A percentile compares a stretch with the other conserved stretches of the same genome.
Evolutionary conservation across 2,797 vertebrate species (phyloP).

Genomic region (Propithecus perrieri): DNA sequence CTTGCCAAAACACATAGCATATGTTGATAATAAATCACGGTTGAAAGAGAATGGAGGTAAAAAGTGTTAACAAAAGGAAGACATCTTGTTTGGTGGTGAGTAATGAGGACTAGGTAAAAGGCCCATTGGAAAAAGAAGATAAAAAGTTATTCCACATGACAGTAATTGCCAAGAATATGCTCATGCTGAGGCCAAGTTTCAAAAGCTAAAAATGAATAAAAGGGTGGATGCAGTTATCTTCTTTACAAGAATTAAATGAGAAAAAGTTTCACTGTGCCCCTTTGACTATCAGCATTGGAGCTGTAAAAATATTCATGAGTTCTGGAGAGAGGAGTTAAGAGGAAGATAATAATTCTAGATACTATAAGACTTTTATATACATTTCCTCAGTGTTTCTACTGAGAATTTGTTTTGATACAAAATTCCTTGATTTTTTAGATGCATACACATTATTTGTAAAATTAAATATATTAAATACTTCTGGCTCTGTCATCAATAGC

Average conservation of each 20-base stretch:
- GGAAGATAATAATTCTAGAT: background rate
- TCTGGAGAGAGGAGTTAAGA: background rate
- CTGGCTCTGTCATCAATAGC: background rate
- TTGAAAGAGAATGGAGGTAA: constrained; percentile 32
- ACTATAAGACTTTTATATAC: background rate
- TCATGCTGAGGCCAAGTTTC: background rate
- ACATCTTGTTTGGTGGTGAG: constrained; percentile 40
- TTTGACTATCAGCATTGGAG: background rate
- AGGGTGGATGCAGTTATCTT: background rate
- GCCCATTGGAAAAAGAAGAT: constrained; percentile 30
- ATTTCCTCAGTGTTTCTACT: background rate
- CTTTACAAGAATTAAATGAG: constrained; percentile 32
- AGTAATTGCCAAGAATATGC: constrained; percentile 25
- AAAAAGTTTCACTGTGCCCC: background rate
- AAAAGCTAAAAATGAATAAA: constrained; percentile 28
- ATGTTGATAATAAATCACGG: constrained; percentile 39
- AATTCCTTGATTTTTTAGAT: background rate
- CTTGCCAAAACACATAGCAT: background rate
- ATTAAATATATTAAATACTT: background rate
- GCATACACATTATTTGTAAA: background rate
- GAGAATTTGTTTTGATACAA: background rate
- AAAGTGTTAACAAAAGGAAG: constrained; percentile 60
- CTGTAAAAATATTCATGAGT: background rate
- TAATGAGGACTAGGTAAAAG: constrained; percentile 56
- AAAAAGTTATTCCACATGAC: constrained; percentile 54